Evolutionary conservation across 2,113 vertebrate genomes (phyloP).

Genomic region (Oreochromis tanganicae): DNA sequence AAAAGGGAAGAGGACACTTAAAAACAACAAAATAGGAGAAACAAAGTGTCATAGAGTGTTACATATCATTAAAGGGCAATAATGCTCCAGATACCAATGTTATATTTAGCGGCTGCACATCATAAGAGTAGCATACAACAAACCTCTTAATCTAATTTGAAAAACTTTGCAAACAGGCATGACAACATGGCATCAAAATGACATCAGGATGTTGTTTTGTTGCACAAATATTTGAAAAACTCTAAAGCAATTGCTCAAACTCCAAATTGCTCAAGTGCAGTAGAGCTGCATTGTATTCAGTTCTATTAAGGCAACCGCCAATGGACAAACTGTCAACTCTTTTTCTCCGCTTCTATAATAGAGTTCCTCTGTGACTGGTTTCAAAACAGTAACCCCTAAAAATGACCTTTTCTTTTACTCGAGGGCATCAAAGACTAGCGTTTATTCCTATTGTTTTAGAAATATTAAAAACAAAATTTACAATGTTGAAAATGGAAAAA

Average conservation of each 20-base stretch:
- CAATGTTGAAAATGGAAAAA: neutral
- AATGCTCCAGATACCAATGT: neutral
- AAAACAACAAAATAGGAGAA: conserved; percentile 54
- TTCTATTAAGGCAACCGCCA: neutral
- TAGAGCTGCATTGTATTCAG: neutral
- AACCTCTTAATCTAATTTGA: neutral
- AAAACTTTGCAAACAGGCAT: neutral
- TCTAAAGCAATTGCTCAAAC: neutral
- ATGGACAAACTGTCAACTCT: neutral
- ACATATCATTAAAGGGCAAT: neutral
- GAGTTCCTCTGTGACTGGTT: neutral
- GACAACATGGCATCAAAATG: neutral
- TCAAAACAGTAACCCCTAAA: neutral
- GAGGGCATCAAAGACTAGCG: neutral
- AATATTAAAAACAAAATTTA: neutral
- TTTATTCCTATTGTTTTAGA: neutral
- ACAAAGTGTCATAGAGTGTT: neutral
- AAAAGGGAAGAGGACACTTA: conserved; percentile 76
- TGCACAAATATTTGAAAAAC: neutral
- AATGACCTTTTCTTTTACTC: neutral
- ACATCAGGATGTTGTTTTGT: neutral
- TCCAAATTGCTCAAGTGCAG: neutral
- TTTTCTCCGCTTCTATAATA: neutral
- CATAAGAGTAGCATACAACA: neutral
- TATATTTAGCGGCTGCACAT: neutral